Evolutionary conservation across 2,797 vertebrate species (phyloP), one percentile per base, ranked within the genome.

Genomic region (Xiphophorus birchmanni): DNA sequence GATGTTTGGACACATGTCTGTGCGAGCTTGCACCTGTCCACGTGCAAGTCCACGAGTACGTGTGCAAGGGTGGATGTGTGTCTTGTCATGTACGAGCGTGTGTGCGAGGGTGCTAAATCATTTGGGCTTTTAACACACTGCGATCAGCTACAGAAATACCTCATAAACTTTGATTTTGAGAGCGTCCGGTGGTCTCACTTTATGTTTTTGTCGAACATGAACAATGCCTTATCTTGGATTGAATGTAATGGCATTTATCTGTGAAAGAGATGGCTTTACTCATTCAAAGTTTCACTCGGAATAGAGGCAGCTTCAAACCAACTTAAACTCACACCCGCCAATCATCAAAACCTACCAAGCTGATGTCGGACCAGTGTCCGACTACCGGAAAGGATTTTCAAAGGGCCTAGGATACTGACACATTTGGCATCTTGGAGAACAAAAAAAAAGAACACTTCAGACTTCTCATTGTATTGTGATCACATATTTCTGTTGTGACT

Each of bases 201-300:
- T 95, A 85, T 88, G 42, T 45, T 73, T 73, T 95, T 97, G 96
- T 96, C 96, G 94, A 95, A 96, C 95, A 96, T 97, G 96, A 97
- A 97, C 97, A 97, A 98, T 99, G 98, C 98, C 98, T 99, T 99
- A 99, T 95, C 95, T 95, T 97, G 97, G 96, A 97, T 97, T 97
- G 97, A 97, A 97, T 98, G 97, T 97, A 96, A 97, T 94, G 96
- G 97, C 96, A 97, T 96, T 96, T 96, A 96, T 96, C 95, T 97
- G 96, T 96, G 95, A 95, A 95, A 94, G 94, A 95, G 95, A 95
- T 92, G 95, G 95, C 93, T 96, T 96, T 94, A 95, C 92, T 94
- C 94, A 96, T 94, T 93, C 88, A 95, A 94, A 90, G 91, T 95
- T 93, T 95, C 92, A 95, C 94, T 94, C 79, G 87, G 92, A 95